These are phyloP conservation scores for Holothuria glaberrima DNA, from an alignment of 35 echinoderm and acorn worm genomes.

Conservation along the genomic window DNA sequence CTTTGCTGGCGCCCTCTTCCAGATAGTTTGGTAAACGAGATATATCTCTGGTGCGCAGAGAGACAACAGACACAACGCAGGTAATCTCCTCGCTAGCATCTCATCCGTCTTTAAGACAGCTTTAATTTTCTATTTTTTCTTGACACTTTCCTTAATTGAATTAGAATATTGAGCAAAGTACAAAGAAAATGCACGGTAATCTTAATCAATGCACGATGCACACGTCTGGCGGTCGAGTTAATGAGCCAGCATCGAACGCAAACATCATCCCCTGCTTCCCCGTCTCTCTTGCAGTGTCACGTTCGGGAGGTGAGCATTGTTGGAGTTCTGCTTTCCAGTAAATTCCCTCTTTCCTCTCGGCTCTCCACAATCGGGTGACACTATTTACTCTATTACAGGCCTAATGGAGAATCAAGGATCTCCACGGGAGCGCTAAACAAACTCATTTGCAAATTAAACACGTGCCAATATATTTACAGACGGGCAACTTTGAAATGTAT, in stretches of 20 bases:
- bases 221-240: constrained; percentile 9
- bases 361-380: not conserved
- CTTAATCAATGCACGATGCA: constrained; percentile 22
- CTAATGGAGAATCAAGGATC: constrained; percentile 47
- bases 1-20: too few relatives aligned
- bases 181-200: constrained; percentile 14
- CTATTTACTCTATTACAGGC: constrained; percentile 34
- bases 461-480: constrained; percentile 33
- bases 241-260: constrained; percentile 8
- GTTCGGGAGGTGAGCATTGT: constrained; percentile 34
- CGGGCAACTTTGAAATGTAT: constrained; percentile 7
- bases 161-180: constrained; percentile 40
- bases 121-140: constrained; percentile 34
- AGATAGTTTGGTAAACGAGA: too few relatives aligned
- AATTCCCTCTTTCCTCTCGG: constrained; percentile 33
- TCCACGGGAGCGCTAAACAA: constrained; percentile 19
- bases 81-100: too few relatives aligned
- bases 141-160: constrained; percentile 33
- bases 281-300: constrained; percentile 23
- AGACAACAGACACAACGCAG: too few relatives aligned
- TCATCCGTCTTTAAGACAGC: constrained; percentile 39
- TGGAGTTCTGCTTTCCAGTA: constrained; percentile 3
- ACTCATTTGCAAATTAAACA: constrained; percentile 50
- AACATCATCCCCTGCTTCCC: constrained; percentile 8
- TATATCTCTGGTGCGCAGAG: too few relatives aligned